Evolutionary conservation across 2,888 invertebrate species (phyloP).

Genomic region (Willowsia nigromaculata): DNA sequence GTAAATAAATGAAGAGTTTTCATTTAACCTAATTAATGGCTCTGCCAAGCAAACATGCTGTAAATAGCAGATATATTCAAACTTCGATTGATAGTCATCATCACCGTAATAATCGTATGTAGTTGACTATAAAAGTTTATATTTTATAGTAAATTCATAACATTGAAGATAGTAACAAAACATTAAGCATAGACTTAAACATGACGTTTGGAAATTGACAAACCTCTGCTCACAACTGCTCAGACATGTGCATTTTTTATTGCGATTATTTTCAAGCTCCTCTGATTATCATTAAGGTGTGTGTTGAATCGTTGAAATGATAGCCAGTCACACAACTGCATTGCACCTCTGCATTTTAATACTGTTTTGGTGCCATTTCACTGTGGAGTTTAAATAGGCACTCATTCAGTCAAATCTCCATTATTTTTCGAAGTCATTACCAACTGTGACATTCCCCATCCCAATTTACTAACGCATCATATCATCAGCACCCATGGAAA

Average conservation of each 20-base stretch:
- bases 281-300: neutral
- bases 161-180: neutral
- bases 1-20: neutral
- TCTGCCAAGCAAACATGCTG: neutral
- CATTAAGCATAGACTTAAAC: neutral
- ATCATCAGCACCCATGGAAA: neutral
- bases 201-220: neutral
- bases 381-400: too few species aligned
- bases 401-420: neutral
- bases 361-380: too few species aligned
- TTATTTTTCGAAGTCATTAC: neutral
- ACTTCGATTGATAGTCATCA: neutral
- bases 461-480: neutral
- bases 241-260: constrained; percentile 15
- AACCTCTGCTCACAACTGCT: neutral
- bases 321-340: neutral
- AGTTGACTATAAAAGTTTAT: neutral
- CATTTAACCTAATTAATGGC: constrained; percentile 15
- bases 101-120: neutral
- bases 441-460: constrained; percentile 2
- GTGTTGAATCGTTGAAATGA: neutral
- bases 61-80: neutral
- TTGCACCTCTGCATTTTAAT: neutral
- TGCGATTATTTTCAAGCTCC: neutral
- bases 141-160: neutral